These are phyloP conservation scores for Magallana nippona DNA, from an alignment of 2,888 invertebrate genomes.

Conservation along the genomic window DNA sequence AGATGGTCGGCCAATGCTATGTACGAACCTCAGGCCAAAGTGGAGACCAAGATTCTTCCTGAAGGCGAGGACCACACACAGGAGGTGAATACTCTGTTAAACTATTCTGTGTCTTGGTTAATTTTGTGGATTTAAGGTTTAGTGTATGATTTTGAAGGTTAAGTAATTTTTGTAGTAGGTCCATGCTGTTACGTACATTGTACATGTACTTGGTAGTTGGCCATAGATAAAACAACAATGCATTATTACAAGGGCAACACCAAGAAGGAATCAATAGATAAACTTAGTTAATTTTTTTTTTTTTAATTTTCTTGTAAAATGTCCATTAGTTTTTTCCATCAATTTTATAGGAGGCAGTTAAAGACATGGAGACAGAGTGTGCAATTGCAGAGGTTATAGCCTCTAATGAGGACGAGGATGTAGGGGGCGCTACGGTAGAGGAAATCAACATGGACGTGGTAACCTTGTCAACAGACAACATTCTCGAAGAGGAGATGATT, in stretches of 20 bases:
- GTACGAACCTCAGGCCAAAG: constrained; percentile 31
- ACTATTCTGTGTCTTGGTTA: no score
- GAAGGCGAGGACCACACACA: not conserved
- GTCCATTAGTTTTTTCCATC: not conserved
- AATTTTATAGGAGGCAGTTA: constrained; percentile 12
- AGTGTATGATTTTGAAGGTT: no score
- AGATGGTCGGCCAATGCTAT: constrained; percentile 59
- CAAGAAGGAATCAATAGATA: no score
- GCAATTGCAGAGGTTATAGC: constrained; percentile 39
- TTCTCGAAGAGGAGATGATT: constrained; percentile 44
- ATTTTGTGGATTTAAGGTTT: no score
- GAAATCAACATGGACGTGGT: constrained; percentile 15
- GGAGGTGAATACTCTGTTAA: not conserved
- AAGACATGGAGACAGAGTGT: constrained; percentile 38
- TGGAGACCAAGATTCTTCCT: not conserved
- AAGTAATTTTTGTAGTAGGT: no score
- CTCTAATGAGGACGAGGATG: not conserved
- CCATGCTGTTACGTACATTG: no score
- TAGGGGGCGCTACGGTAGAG: not conserved
- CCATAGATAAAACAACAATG: no score
- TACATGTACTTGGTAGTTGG: no score
- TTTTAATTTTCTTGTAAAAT: no score
- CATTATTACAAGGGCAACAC: no score
- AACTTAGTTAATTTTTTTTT: no score
- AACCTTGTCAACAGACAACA: constrained; percentile 1